Evolutionary conservation across 1,140 invertebrate species (phyloP), one percentile per base, ranked within the genome.

Genomic region (Pteromalus puparum): DNA sequence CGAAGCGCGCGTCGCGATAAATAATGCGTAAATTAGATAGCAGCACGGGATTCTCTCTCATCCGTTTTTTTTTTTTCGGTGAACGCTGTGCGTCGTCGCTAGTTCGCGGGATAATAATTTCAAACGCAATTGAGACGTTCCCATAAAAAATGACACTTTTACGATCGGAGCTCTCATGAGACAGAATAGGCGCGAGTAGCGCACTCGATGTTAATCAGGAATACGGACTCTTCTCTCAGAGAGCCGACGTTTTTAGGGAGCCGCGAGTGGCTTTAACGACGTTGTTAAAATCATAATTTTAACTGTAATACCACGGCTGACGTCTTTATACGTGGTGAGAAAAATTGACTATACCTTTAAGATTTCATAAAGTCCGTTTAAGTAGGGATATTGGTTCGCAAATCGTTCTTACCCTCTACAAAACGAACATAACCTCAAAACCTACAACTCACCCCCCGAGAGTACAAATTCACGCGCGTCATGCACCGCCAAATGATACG

Each of bases 121-220:
- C 21, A 21, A 61, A 7, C 34, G 7, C 5, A 73, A 81, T 81
- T 48, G 42, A 82, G 73, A 10, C 21, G 48, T 75, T n/a, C 38
- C 28, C 30, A 61, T 74, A 74, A 81, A 81, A 81, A n/a, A 34
- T 73, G 80, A 61, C 15, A 30, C 46, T 74, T 81, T 81, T 74
- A 73, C 70, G 46, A 72, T 0, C 10, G 24, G 21, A 74, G 28
- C 46, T 30, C 46, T 30, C 18, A 80, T 15, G 12, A 28, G 53
- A 61, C n/a, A n/a, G 38, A 21, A 72, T 21, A 53, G 42, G 4
- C 30, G 42, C 21, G 38, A 42, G 38, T 21, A 53, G 18, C 67
- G 65, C 48, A 30, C 38, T 81, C 26, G 42, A 80, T 80, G 67
- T 70, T 81, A 42, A 73, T 81, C 67, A 81, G 46, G 46, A 81